Evolutionary conservation across 2,888 invertebrate species (phyloP).

Genomic region (Rhimphoctona megacephalus): DNA sequence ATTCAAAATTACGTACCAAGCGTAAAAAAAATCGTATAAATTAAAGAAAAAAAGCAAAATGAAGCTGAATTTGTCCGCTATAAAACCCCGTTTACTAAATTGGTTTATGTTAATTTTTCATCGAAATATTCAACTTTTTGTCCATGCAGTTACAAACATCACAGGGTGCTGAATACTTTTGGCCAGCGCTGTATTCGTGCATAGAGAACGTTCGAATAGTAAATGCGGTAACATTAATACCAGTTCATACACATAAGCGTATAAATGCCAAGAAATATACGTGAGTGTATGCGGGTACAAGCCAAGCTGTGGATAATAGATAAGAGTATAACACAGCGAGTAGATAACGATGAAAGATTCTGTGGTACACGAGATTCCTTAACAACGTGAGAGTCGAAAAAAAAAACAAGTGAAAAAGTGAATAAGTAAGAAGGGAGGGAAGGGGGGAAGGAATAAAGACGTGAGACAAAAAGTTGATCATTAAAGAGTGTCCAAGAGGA

Average conservation of each 20-base stretch:
- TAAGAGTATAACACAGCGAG: slow-evolving; percentile 55
- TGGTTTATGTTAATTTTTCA: not conserved
- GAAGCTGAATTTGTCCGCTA: not conserved
- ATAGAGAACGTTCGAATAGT: not conserved
- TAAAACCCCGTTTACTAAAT: not conserved
- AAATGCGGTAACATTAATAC: not conserved
- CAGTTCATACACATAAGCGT: not conserved
- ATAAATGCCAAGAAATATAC: not conserved
- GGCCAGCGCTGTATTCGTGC: not conserved
- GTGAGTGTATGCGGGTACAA: not conserved
- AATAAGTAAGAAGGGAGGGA: not conserved
- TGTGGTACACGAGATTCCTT: not conserved
- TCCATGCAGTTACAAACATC: not conserved
- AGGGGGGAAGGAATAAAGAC: too few relatives aligned
- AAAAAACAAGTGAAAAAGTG: slow-evolving; percentile 6
- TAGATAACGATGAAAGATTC: slow-evolving; percentile 40
- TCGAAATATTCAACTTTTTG: not conserved
- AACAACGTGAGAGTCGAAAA: not conserved
- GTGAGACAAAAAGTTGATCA: slow-evolving; percentile 4
- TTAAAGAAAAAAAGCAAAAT: not conserved
- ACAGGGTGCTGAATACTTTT: not conserved
- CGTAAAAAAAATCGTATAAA: not conserved
- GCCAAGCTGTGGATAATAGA: slow-evolving; percentile 33
- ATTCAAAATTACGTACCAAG: not conserved
- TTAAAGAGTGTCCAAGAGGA: slow-evolving; percentile 3